A percentile compares a stretch with the other conserved stretches of the same genome.
These are phyloP conservation scores for Calyptomena viridis DNA, from an alignment of 2,113 vertebrate species.

Conservation along the genomic window DNA sequence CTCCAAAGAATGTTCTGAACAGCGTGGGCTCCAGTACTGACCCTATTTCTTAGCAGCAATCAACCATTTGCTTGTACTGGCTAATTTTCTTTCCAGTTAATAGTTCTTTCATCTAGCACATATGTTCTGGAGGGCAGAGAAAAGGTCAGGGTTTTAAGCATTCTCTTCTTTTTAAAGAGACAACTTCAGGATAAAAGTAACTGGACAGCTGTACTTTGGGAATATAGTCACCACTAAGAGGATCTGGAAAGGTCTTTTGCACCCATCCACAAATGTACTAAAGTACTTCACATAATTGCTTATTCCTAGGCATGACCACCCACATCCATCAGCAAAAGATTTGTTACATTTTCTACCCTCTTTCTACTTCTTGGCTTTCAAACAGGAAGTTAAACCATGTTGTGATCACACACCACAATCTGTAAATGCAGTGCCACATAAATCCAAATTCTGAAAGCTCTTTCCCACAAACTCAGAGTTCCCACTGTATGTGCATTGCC, in stretches of 20 bases:
- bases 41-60: neutral
- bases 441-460: neutral
- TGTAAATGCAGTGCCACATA: neutral
- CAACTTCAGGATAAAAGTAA: neutral
- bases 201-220: neutral
- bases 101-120: neutral
- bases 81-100: neutral
- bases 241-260: neutral
- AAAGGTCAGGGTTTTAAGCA: neutral
- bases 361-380: neutral
- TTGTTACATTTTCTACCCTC: neutral
- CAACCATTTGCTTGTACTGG: neutral
- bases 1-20: neutral
- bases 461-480: neutral
- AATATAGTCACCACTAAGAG: neutral
- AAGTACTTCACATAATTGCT: neutral
- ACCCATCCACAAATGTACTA: neutral
- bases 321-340: neutral
- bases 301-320: neutral
- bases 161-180: neutral
- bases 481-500: neutral
- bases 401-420: neutral
- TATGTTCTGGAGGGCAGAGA: neutral
- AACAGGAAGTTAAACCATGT: neutral
- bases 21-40: neutral